phyloP scores from a whole-genome alignment of 2,113 vertebrate genomes.

The Apeltes quadracus region DNA sequence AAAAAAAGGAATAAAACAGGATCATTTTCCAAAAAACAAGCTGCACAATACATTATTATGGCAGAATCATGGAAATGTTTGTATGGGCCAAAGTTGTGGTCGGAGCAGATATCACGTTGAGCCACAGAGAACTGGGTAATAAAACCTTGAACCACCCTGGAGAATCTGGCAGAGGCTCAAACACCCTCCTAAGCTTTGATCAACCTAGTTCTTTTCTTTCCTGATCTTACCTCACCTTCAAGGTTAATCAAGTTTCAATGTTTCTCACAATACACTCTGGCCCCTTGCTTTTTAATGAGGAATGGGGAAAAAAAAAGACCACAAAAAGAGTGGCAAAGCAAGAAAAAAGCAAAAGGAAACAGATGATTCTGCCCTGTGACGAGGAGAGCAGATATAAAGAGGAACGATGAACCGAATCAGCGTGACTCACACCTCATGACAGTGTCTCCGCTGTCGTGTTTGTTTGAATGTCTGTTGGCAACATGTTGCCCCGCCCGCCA shows the following conservation, averaged over 20 bases:
- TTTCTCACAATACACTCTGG: constrained; percentile 32
- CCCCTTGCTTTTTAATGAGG: neutral
- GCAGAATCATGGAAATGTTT: neutral
- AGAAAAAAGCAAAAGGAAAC: constrained; percentile 5
- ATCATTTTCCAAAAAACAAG: neutral
- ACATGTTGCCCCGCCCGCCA: neutral
- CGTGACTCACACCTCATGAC: constrained; percentile 71
- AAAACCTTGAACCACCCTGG: constrained; percentile 36
- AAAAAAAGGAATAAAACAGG: neutral
- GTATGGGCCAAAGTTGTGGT: constrained; percentile 19
- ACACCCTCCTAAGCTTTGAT: constrained; percentile 26
- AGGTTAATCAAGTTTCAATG: constrained; percentile 50
- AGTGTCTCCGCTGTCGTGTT: constrained; percentile 7
- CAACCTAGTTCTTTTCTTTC: constrained; percentile 40
- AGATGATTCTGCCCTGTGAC: neutral
- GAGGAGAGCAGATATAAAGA: constrained; percentile 26
- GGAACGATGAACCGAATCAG: constrained; percentile 54
- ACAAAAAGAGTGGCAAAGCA: constrained; percentile 1
- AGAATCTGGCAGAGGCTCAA: constrained; percentile 33
- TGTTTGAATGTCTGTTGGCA: constrained; percentile 52
- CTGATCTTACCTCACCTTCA: constrained; percentile 18
- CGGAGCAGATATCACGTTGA: constrained; percentile 15
- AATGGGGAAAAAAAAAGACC: neutral
- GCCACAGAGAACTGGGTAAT: constrained; percentile 25
- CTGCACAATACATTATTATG: neutral